Percentiles rank a stretch among this genome's conserved stretches.
phyloP scores from a whole-genome alignment of 2,113 vertebrate genomes.

The Urocolius indicus region DNA sequence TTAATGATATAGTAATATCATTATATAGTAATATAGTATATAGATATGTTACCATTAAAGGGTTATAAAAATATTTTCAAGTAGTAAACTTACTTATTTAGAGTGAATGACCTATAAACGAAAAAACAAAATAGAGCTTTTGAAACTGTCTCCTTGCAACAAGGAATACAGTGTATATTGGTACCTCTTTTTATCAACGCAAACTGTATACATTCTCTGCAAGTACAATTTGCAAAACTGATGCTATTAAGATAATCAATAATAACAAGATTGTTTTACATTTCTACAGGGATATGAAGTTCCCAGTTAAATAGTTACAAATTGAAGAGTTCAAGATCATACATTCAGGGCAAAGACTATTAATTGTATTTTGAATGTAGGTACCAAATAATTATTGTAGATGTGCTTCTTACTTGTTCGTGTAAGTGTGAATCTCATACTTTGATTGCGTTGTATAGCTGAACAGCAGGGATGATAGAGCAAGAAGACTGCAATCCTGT shows the following conservation, averaged over 20 bases:
- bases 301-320: background rate
- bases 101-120: background rate
- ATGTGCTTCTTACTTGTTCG: background rate
- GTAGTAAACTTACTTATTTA: background rate
- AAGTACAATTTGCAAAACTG: background rate
- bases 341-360: background rate
- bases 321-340: background rate
- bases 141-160: background rate
- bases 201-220: background rate
- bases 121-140: background rate
- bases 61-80: background rate
- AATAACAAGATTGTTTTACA: background rate
- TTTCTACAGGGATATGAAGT: background rate
- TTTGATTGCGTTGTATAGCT: background rate
- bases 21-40: background rate
- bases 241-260: background rate
- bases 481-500: background rate
- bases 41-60: background rate
- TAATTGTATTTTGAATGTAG: background rate
- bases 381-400: background rate
- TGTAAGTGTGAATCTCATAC: background rate
- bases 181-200: background rate
- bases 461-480: background rate
- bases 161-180: background rate
- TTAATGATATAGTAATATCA: background rate